A percentile compares a stretch with the other conserved stretches of the same genome.
Evolutionary conservation across 2,113 vertebrate genomes (phyloP).

Genomic region (Cinclus cinclus): DNA sequence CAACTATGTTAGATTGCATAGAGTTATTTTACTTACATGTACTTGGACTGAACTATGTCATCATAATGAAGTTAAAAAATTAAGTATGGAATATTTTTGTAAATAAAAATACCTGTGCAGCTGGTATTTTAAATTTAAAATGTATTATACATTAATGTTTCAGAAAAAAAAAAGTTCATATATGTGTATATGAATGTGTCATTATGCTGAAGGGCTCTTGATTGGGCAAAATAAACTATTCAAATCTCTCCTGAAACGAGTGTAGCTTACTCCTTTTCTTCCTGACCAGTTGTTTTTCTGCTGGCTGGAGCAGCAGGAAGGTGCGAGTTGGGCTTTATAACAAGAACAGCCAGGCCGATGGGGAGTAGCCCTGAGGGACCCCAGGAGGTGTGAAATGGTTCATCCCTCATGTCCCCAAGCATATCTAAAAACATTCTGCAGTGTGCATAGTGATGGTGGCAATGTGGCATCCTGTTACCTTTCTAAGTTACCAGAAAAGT

Average conservation of each 20-base stretch:
- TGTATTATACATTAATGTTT: slow-evolving; percentile 82
- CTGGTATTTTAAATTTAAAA: slow-evolving; percentile 80
- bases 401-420: neutral
- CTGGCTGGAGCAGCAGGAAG: neutral
- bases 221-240: slow-evolving; percentile 84
- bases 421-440: neutral
- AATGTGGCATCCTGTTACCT: neutral
- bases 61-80: slow-evolving; percentile 71
- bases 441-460: rapidly evolving
- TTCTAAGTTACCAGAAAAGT: neutral
- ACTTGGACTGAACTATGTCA: slow-evolving; percentile 76
- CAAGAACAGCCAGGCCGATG: neutral
- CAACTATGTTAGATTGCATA: slow-evolving; percentile 75
- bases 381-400: neutral
- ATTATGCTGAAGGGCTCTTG: slow-evolving; percentile 83
- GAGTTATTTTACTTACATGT: slow-evolving; percentile 80
- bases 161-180: slow-evolving; percentile 77
- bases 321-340: neutral
- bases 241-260: slow-evolving; percentile 75
- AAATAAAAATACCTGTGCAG: slow-evolving; percentile 80
- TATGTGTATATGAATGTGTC: slow-evolving; percentile 84
- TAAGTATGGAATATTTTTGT: slow-evolving; percentile 84
- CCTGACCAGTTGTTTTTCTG: neutral
- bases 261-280: slow-evolving; percentile 33
- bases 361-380: neutral